phyloP scores from a whole-genome alignment of 2,113 vertebrate genomes.

The Pseudorhombus dupliciocellatus region DNA sequence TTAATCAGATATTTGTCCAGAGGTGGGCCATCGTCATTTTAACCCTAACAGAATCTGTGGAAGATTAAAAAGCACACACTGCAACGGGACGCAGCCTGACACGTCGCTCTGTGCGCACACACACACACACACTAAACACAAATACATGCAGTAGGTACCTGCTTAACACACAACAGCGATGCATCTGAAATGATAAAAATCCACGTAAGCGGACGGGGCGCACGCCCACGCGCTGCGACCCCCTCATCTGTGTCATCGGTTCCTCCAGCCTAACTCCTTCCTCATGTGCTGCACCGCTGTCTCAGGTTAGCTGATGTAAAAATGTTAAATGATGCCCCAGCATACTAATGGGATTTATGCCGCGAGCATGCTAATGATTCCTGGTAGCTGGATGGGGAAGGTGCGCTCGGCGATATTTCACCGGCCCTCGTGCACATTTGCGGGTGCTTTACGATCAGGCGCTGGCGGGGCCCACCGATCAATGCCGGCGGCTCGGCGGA shows the following conservation, averaged over 20 bases:
- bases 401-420: slow-evolving; percentile 58
- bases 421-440: slow-evolving; percentile 34
- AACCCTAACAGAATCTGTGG: slow-evolving; percentile 51
- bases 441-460: slow-evolving; percentile 43
- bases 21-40: slow-evolving; percentile 50
- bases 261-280: slow-evolving; percentile 35
- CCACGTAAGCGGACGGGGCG: slow-evolving; percentile 23
- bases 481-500: slow-evolving; percentile 29
- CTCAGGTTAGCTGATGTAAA: slow-evolving; percentile 47
- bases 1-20: slow-evolving; percentile 68
- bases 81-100: slow-evolving; percentile 38
- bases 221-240: not conserved
- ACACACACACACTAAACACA: not conserved
- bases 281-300: slow-evolving; percentile 39
- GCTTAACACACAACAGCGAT: slow-evolving; percentile 21
- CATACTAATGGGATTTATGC: slow-evolving; percentile 60
- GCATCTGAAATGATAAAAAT: slow-evolving; percentile 24
- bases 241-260: slow-evolving; percentile 42
- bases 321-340: slow-evolving; percentile 60
- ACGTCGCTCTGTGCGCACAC: slow-evolving; percentile 1
- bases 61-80: slow-evolving; percentile 40
- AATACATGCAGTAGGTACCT: not conserved
- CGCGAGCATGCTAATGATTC: slow-evolving; percentile 51
- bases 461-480: slow-evolving; percentile 36
- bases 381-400: slow-evolving; percentile 55